A percentile compares a stretch with the other conserved stretches of the same genome.
These are phyloP conservation scores for Allophyes oxyacanthae DNA, from an alignment of 2,888 invertebrate genomes.

Conservation along the genomic window DNA sequence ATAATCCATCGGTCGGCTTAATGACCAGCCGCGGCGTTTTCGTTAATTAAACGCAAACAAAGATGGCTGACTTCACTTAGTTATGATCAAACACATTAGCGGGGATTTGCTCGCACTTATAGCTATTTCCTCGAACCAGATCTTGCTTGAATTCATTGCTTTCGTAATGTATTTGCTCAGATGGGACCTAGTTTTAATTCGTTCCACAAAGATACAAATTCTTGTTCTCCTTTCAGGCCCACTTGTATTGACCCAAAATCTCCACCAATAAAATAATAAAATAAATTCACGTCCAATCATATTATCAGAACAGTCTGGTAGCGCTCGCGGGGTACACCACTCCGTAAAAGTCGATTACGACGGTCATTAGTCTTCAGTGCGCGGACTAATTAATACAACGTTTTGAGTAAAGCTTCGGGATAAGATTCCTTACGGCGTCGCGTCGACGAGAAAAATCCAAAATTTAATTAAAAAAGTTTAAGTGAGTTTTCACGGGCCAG, in stretches of 20 bases:
- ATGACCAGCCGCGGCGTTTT: conserved; percentile 72
- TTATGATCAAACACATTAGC: conserved; percentile 81
- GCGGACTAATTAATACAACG: conserved; percentile 85
- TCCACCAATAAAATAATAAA: conserved; percentile 16
- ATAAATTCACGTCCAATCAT: conserved; percentile 8
- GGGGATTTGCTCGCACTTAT: conserved; percentile 68
- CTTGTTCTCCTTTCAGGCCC: conserved; percentile 43
- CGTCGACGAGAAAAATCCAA: conserved; percentile 80
- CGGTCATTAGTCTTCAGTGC: conserved; percentile 80
- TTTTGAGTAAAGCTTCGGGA: conserved; percentile 82
- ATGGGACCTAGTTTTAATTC: conserved; percentile 42
- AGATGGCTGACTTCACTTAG: conserved; percentile 73
- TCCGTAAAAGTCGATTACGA: conserved; percentile 78
- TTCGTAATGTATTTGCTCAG: conserved; percentile 49
- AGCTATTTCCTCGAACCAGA: conserved; percentile 58
- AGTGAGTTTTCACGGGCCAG: conserved; percentile 87
- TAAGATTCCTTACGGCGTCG: conserved; percentile 76
- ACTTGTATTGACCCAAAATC: conserved; percentile 31
- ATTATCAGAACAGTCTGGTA: conserved; percentile 6
- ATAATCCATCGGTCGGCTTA: conserved; percentile 73
- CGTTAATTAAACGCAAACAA: conserved; percentile 84
- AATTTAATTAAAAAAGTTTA: conserved; percentile 89
- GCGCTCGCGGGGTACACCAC: conserved; percentile 60
- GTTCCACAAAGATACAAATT: conserved; percentile 54
- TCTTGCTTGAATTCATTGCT: conserved; percentile 47